A percentile compares a stretch with the other conserved stretches of the same genome.
These are phyloP conservation scores for Calypte anna DNA, from an alignment of 2,113 vertebrate genomes.

Conservation along the genomic window DNA sequence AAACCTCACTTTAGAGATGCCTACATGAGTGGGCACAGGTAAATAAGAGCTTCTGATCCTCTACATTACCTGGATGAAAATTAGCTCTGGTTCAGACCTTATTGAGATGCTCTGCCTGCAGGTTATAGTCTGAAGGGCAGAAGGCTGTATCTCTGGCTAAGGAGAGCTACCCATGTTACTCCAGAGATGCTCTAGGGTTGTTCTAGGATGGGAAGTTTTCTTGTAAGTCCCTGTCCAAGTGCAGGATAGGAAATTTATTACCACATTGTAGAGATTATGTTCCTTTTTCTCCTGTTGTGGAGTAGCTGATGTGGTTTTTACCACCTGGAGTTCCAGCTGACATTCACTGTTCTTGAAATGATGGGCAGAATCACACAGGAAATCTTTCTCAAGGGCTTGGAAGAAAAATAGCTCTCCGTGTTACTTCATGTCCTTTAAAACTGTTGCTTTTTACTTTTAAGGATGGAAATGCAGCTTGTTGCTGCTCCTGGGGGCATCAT, in stretches of 20 bases:
- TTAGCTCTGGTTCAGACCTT: not conserved
- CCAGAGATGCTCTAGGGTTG: not conserved
- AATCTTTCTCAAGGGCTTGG: not conserved
- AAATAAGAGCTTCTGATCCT: not conserved
- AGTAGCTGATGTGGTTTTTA: not conserved
- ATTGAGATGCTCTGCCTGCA: not conserved
- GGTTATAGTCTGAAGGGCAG: not conserved
- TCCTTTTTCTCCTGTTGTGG: not conserved
- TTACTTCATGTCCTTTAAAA: conserved; percentile 24
- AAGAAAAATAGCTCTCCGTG: not conserved
- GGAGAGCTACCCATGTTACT: not conserved
- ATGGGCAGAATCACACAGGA: not conserved
- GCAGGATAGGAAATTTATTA: not conserved
- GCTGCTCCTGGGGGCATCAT: conserved; percentile 22
- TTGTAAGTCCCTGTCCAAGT: not conserved
- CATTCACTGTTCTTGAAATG: not conserved
- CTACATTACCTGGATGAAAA: not conserved
- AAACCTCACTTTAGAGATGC: not conserved
- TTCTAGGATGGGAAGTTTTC: not conserved
- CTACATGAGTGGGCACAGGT: not conserved
- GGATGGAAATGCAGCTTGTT: conserved; percentile 29
- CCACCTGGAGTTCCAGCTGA: not conserved
- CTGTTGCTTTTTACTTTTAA: conserved; percentile 19
- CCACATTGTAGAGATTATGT: not conserved
- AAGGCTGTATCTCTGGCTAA: not conserved